These are phyloP conservation scores for Cataglyphis altisquamis DNA, from an alignment of 2,888 invertebrate species.

Conservation along the genomic window DNA sequence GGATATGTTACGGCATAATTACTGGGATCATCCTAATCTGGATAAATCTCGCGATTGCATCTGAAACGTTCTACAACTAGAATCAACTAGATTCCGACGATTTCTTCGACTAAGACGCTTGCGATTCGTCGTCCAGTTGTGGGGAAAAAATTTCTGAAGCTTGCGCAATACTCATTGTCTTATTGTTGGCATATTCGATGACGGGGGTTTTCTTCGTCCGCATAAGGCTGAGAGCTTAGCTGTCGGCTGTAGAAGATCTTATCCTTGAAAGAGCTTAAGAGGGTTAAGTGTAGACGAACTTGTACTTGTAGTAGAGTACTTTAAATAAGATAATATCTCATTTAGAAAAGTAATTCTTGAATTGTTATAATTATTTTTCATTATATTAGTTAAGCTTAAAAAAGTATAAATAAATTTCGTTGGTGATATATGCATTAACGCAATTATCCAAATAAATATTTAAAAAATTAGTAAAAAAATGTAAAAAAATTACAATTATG, in stretches of 20 bases:
- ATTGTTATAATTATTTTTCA: not conserved
- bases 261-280: not conserved
- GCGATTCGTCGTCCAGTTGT: not conserved
- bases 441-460: not conserved
- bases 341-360: not conserved
- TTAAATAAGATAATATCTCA: not conserved
- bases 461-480: conserved; percentile 10
- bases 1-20: not conserved
- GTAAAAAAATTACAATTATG: not conserved
- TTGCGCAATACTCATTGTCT: not conserved
- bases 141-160: not conserved
- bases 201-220: not conserved
- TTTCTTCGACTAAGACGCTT: conserved; percentile 1
- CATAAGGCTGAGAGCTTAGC: not conserved
- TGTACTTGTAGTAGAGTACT: not conserved
- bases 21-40: conserved; percentile 15
- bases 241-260: not conserved
- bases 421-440: too few relatives aligned
- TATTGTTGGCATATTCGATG: not conserved
- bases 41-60: conserved; percentile 16
- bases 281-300: not conserved
- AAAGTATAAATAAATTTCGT: not conserved
- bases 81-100: conserved; percentile 2
- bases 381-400: not conserved
- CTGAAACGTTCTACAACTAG: conserved; percentile 38